These are phyloP conservation scores for Horisme vitalbata DNA, from an alignment of 2,888 invertebrate species.

Conservation along the genomic window DNA sequence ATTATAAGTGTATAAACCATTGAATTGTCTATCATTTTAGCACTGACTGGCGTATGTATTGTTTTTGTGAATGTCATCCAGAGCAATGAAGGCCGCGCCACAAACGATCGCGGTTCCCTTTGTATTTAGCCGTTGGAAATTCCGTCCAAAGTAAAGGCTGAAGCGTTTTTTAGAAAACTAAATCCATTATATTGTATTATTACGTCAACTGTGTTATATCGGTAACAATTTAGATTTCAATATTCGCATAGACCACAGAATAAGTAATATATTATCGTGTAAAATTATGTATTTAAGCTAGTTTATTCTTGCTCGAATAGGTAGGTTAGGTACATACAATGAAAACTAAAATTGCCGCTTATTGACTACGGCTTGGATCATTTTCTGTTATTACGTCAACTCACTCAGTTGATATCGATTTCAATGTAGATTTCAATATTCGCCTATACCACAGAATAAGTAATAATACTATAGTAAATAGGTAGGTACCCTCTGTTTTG, in stretches of 20 bases:
- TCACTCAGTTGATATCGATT: constrained; percentile 58
- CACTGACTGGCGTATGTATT: constrained; percentile 63
- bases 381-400: constrained; percentile 53
- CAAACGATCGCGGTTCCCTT: constrained; percentile 78
- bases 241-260: neutral
- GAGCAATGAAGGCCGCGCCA: constrained; percentile 72
- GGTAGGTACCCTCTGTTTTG: too few relatives aligned
- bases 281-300: too few relatives aligned
- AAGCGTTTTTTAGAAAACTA: neutral
- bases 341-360: too few relatives aligned
- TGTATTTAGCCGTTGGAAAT: constrained; percentile 62
- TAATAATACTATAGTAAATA: too few relatives aligned
- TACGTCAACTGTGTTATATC: constrained; percentile 60
- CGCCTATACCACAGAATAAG: too few relatives aligned
- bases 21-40: constrained; percentile 40
- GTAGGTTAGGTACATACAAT: too few relatives aligned
- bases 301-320: too few relatives aligned
- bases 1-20: constrained; percentile 4
- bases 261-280: too few relatives aligned
- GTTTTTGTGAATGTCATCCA: constrained; percentile 81
- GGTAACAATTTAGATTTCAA: constrained; percentile 34
- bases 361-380: too few relatives aligned
- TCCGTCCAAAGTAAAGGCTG: constrained; percentile 35
- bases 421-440: constrained; percentile 26
- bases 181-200: constrained; percentile 41